phyloP scores from a whole-genome alignment of 2,797 vertebrate genomes.

The Neosilurus mollespiculum region DNA sequence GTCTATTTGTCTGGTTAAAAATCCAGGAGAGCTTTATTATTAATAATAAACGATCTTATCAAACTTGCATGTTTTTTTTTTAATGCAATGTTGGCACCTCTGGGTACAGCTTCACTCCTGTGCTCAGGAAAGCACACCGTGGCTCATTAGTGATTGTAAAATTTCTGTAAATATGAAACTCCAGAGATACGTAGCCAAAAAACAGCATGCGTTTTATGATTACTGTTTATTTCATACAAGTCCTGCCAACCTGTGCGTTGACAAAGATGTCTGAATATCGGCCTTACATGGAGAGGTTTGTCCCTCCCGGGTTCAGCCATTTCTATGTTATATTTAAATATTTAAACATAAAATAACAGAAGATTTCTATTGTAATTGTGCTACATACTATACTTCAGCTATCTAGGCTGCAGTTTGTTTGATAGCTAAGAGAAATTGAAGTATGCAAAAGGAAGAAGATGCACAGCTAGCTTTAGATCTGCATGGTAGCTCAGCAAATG shows the following conservation, averaged over 20 bases:
- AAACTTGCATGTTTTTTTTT: too few species aligned
- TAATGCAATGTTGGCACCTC: neutral
- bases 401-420: neutral
- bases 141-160: slow-evolving; percentile 66
- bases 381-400: slow-evolving; percentile 9
- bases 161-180: slow-evolving; percentile 74
- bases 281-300: slow-evolving; percentile 41
- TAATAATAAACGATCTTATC: neutral
- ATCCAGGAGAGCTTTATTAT: neutral
- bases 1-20: neutral
- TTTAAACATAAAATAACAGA: neutral
- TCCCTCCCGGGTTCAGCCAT: slow-evolving; percentile 32
- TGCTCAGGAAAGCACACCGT: slow-evolving; percentile 68
- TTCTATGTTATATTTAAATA: neutral
- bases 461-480: slow-evolving; percentile 10
- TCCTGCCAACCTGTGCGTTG: slow-evolving; percentile 59
- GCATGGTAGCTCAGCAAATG: slow-evolving; percentile 33
- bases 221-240: slow-evolving; percentile 61
- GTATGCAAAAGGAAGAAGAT: neutral
- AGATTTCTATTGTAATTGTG: neutral
- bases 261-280: slow-evolving; percentile 38
- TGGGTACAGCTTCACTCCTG: neutral
- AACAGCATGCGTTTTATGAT: slow-evolving; percentile 73
- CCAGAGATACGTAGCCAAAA: slow-evolving; percentile 75
- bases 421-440: neutral